Evolutionary conservation across 2,888 invertebrate genomes (phyloP).

Genomic region (Sinohyriopsis cumingii): DNA sequence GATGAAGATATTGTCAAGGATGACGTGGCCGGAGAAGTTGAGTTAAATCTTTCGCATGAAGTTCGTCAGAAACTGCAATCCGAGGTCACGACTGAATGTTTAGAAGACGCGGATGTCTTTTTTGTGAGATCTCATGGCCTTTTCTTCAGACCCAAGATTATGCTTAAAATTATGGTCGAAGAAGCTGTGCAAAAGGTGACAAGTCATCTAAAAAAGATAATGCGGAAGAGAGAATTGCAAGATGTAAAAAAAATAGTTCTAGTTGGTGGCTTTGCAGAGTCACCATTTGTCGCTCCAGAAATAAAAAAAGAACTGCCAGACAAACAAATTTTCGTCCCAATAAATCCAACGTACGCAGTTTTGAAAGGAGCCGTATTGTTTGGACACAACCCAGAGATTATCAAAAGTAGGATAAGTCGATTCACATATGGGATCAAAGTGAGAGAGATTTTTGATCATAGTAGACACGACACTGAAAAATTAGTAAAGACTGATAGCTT

Average conservation of each 20-base stretch:
- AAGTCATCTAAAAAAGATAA: conserved; percentile 1
- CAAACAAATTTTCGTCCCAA: not conserved
- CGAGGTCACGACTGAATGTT: too few species aligned
- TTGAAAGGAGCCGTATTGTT: conserved; percentile 3
- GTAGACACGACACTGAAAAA: not conserved
- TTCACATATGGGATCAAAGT: conserved; percentile 6
- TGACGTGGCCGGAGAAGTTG: not conserved
- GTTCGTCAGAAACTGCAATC: too few species aligned
- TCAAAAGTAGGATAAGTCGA: not conserved
- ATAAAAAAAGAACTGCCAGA: not conserved
- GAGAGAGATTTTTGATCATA: not conserved
- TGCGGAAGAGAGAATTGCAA: not conserved
- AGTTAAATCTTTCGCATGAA: not conserved
- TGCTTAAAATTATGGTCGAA: not conserved
- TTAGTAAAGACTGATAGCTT: not conserved
- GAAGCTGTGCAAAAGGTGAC: not conserved
- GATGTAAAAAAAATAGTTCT: conserved; percentile 1
- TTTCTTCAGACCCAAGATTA: too few species aligned
- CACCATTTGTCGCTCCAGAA: not conserved
- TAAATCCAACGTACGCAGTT: not conserved
- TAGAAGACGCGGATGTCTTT: too few species aligned
- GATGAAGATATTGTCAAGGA: not conserved
- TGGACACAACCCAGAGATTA: not conserved
- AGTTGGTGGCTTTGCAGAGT: conserved; percentile 5
- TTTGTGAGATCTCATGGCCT: too few species aligned